Evolutionary conservation across 2,888 invertebrate genomes (phyloP).

Genomic region (Plutella xylostella): DNA sequence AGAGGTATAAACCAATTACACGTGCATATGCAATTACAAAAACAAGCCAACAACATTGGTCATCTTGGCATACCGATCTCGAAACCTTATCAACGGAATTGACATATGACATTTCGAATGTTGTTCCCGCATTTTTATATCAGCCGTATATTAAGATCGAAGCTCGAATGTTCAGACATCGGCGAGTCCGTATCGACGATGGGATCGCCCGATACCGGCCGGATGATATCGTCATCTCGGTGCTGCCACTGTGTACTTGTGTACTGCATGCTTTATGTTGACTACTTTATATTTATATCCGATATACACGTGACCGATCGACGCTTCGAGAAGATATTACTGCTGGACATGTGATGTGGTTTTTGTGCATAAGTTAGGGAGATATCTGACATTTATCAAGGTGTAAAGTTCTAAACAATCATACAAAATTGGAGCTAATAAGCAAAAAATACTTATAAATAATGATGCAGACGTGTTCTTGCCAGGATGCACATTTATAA

Average conservation of each 20-base stretch:
- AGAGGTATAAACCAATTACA: too few relatives aligned
- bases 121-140: conserved; percentile 32
- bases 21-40: too few relatives aligned
- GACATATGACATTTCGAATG: conserved; percentile 45
- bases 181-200: conserved; percentile 36
- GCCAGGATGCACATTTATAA: too few relatives aligned
- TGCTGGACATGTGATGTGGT: too few relatives aligned
- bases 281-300: not conserved
- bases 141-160: conserved; percentile 33
- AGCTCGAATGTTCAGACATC: conserved; percentile 27
- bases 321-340: not conserved
- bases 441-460: too few relatives aligned
- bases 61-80: conserved; percentile 25
- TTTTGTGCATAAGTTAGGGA: too few relatives aligned
- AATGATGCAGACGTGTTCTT: too few relatives aligned
- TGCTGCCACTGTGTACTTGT: conserved; percentile 16
- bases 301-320: not conserved
- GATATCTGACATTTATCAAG: too few relatives aligned
- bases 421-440: too few relatives aligned
- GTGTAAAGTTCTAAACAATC: too few relatives aligned
- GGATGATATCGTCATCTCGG: conserved; percentile 22
- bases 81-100: conserved; percentile 35
- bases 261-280: conserved; percentile 4
- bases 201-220: conserved; percentile 39
- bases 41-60: too few relatives aligned